phyloP scores from a whole-genome alignment of 2,888 invertebrate species.

The Buathra laborator region DNA sequence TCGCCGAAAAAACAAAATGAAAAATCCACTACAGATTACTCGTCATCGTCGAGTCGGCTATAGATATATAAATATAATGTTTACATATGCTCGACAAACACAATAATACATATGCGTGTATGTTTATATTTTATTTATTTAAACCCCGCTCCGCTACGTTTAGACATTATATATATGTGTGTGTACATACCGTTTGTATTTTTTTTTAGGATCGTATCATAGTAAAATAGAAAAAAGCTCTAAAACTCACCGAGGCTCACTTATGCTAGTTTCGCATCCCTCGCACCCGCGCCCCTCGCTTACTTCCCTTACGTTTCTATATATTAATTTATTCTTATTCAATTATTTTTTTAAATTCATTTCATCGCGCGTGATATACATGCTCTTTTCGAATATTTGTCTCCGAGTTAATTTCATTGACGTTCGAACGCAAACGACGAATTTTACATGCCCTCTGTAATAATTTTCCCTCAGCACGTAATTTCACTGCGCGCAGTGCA shows the following conservation, averaged over 20 bases:
- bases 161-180: constrained; percentile 43
- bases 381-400: constrained; percentile 8
- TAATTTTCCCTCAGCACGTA: constrained; percentile 55
- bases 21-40: constrained; percentile 63
- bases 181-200: constrained; percentile 20
- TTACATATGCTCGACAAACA: constrained; percentile 70
- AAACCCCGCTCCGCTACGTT: constrained; percentile 53
- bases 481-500: constrained; percentile 38
- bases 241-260: constrained; percentile 64
- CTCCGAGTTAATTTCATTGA: constrained; percentile 31
- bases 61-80: constrained; percentile 71
- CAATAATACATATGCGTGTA: constrained; percentile 69
- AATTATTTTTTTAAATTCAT: constrained; percentile 31
- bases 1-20: constrained; percentile 62
- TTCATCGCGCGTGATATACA: constrained; percentile 36
- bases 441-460: constrained; percentile 50
- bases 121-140: constrained; percentile 61
- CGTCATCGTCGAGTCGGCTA: constrained; percentile 62
- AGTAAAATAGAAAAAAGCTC: constrained; percentile 82
- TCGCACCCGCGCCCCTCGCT: constrained; percentile 64
- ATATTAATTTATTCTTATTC: constrained; percentile 45
- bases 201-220: constrained; percentile 75
- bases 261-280: constrained; percentile 55
- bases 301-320: constrained; percentile 54
- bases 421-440: constrained; percentile 29